phyloP scores from a whole-genome alignment of 2,888 invertebrate species.

The Gnatocerus cornutus region DNA sequence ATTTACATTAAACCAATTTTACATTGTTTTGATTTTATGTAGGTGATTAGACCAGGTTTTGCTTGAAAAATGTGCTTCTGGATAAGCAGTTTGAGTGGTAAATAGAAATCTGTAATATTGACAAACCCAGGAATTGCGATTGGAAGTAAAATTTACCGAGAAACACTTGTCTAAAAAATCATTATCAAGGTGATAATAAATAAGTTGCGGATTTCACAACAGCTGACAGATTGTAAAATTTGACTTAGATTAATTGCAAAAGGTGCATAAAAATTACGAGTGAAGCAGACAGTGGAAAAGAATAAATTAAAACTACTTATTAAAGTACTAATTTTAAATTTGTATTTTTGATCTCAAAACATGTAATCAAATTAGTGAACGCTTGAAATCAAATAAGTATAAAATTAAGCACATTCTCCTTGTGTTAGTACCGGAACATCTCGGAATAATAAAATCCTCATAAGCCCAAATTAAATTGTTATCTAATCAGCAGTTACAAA shows the following conservation, averaged over 20 bases:
- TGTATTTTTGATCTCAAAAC: too few relatives aligned
- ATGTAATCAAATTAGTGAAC: too few relatives aligned
- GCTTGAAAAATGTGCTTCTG: not conserved
- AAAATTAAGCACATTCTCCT: too few relatives aligned
- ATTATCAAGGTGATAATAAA: constrained; percentile 36
- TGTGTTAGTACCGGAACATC: too few relatives aligned
- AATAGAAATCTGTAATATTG: not conserved
- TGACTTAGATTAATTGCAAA: not conserved
- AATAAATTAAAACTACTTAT: too few relatives aligned
- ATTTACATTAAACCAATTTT: constrained; percentile 42
- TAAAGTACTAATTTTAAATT: too few relatives aligned
- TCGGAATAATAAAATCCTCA: not conserved
- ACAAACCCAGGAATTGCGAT: too few relatives aligned
- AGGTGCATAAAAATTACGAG: too few relatives aligned
- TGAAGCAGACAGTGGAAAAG: too few relatives aligned
- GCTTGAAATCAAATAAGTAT: too few relatives aligned
- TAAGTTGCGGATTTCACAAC: constrained; percentile 12
- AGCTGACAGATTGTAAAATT: not conserved
- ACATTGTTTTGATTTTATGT: constrained; percentile 28
- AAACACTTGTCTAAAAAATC: constrained; percentile 3
- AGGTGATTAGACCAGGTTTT: constrained; percentile 5
- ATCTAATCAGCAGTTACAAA: not conserved
- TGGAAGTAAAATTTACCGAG: too few relatives aligned
- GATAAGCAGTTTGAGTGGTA: not conserved
- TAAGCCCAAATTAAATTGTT: not conserved